Evolutionary conservation across 1,140 invertebrate species (phyloP).

Genomic region (Octopus sinensis): DNA sequence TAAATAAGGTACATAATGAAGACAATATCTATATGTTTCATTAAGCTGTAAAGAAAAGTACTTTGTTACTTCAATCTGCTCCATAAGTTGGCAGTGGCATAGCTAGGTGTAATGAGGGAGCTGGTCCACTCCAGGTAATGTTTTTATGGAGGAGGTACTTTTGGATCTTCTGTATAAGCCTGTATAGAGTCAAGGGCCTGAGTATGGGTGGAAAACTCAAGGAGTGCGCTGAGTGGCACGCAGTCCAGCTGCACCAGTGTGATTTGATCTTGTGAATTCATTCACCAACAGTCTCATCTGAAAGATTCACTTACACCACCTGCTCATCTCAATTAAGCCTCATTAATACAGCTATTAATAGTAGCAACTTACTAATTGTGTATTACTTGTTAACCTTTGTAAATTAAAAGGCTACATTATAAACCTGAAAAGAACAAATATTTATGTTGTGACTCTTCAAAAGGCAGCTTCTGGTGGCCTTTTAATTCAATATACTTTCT

Average conservation of each 20-base stretch:
- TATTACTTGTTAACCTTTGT: background rate
- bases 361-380: background rate
- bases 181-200: background rate
- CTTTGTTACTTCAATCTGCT: background rate
- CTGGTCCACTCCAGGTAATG: too few species aligned
- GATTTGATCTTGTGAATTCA: background rate
- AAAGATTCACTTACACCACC: background rate
- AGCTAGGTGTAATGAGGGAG: too few species aligned
- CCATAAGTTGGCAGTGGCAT: background rate
- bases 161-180: too few species aligned
- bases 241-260: too few species aligned
- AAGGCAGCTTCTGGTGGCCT: background rate
- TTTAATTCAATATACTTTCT: background rate
- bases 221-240: too few species aligned
- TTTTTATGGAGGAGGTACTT: too few species aligned
- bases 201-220: background rate
- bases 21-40: background rate
- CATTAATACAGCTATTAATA: background rate
- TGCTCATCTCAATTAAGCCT: background rate
- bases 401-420: background rate
- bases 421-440: background rate
- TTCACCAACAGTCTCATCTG: background rate
- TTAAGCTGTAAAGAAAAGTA: background rate
- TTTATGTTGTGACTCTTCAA: background rate
- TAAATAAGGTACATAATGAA: too few species aligned